These are phyloP conservation scores for Lasaia peninsularis DNA, from an alignment of 1,140 invertebrate species.

Conservation along the genomic window DNA sequence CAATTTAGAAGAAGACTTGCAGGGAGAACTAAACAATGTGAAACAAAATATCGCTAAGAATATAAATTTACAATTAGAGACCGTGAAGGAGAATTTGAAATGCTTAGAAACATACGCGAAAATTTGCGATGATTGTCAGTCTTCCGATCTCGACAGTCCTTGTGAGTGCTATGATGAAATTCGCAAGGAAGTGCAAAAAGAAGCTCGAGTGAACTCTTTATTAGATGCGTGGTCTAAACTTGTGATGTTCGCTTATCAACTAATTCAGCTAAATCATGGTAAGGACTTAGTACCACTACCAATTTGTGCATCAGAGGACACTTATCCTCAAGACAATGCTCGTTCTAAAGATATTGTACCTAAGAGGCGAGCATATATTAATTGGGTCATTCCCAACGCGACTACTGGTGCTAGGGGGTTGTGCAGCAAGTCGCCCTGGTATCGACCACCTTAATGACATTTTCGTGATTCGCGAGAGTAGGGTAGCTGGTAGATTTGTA, in stretches of 20 bases:
- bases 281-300: too few species aligned
- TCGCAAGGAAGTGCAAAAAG: background rate
- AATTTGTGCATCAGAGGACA: too few species aligned
- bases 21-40: conserved; percentile 31
- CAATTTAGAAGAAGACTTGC: conserved; percentile 32
- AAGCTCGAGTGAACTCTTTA: conserved; percentile 16
- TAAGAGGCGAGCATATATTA: too few species aligned
- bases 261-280: conserved; percentile 56
- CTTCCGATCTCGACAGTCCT: conserved; percentile 17
- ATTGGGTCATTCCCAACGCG: too few species aligned
- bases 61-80: conserved; percentile 42
- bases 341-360: too few species aligned
- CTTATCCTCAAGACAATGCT: too few species aligned
- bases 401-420: too few species aligned
- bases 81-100: conserved; percentile 44
- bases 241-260: conserved; percentile 55
- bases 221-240: conserved; percentile 48
- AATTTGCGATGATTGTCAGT: conserved; percentile 28
- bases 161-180: conserved; percentile 1
- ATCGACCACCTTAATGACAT: too few species aligned
- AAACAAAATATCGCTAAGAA: conserved; percentile 42
- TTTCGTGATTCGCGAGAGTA: too few species aligned
- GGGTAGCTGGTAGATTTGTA: too few species aligned
- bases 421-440: too few species aligned
- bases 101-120: conserved; percentile 41